These are phyloP conservation scores for Trissolcus basalis DNA, from an alignment of 1,140 invertebrate genomes.

Conservation along the genomic window DNA sequence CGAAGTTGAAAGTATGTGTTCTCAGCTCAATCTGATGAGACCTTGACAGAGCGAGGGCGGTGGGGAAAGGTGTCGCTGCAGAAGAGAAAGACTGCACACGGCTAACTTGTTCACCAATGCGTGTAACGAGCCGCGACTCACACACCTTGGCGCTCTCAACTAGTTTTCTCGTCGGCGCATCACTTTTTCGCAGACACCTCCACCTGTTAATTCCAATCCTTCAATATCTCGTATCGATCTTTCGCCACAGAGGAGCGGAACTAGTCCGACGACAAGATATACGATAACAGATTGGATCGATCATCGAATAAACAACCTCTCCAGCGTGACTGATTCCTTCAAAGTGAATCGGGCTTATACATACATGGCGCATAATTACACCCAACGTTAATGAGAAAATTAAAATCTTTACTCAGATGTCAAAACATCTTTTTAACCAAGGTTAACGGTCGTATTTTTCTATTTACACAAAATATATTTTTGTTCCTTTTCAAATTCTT, in stretches of 20 bases:
- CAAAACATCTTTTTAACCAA: slow-evolving; percentile 32
- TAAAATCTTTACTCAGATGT: slow-evolving; percentile 48
- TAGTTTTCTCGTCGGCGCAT: slow-evolving; percentile 23
- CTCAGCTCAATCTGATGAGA: slow-evolving; percentile 46
- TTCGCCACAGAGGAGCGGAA: slow-evolving; percentile 25
- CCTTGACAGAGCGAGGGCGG: slow-evolving; percentile 52
- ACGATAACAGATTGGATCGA: slow-evolving; percentile 65
- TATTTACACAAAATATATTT: slow-evolving; percentile 18
- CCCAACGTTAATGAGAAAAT: slow-evolving; percentile 46
- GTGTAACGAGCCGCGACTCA: slow-evolving; percentile 62
- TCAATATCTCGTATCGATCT: slow-evolving; percentile 57
- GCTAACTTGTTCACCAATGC: slow-evolving; percentile 62
- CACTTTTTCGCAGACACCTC: too few species aligned
- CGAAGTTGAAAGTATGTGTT: slow-evolving; percentile 53
- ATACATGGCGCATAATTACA: slow-evolving; percentile 41
- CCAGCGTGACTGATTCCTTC: slow-evolving; percentile 49
- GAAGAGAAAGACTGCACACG: slow-evolving; percentile 51
- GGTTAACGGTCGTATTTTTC: slow-evolving; percentile 27
- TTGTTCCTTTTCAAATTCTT: background rate
- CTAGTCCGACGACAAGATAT: slow-evolving; percentile 61
- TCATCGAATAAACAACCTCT: slow-evolving; percentile 64
- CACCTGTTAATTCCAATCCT: slow-evolving; percentile 47
- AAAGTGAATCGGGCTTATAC: slow-evolving; percentile 44
- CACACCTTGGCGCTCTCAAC: slow-evolving; percentile 32
- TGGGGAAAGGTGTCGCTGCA: slow-evolving; percentile 51